A percentile compares a stretch with the other conserved stretches of the same genome.
These are phyloP conservation scores for Sprattus sprattus DNA, from an alignment of 2,113 vertebrate genomes.

Conservation along the genomic window DNA sequence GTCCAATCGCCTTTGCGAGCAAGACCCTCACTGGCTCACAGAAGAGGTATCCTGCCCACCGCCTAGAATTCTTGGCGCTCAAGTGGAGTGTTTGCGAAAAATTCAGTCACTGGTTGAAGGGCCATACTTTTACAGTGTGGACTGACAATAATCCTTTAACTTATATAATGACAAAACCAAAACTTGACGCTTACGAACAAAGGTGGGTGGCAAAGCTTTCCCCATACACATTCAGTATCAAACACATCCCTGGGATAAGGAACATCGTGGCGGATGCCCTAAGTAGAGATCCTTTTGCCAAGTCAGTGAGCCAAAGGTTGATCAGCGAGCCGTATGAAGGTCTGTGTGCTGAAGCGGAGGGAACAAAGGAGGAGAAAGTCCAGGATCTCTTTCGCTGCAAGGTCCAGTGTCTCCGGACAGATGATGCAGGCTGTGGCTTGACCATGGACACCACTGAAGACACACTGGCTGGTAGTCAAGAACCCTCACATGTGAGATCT, in stretches of 20 bases:
- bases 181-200: conserved; percentile 33
- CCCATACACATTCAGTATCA: conserved; percentile 17
- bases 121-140: background rate
- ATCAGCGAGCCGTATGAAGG: conserved; percentile 16
- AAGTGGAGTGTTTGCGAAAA: conserved; percentile 4
- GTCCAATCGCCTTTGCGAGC: conserved; percentile 17
- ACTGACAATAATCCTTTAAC: background rate
- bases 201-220: conserved; percentile 32
- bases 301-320: conserved; percentile 12
- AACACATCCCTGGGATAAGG: conserved; percentile 28
- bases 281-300: conserved; percentile 30
- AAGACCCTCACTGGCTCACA: conserved; percentile 5
- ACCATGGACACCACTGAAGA: background rate
- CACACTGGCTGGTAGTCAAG: background rate
- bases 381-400: conserved; percentile 2
- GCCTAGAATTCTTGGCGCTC: background rate
- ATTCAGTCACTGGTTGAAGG: background rate
- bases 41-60: conserved; percentile 13
- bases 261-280: conserved; percentile 39
- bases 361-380: conserved; percentile 20
- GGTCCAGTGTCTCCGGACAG: background rate
- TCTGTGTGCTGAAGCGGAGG: background rate
- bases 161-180: background rate
- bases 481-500: conserved; percentile 16
- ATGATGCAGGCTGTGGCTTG: background rate